phyloP scores from a whole-genome alignment of 2,888 invertebrate genomes.

The Gerris lacustris region DNA sequence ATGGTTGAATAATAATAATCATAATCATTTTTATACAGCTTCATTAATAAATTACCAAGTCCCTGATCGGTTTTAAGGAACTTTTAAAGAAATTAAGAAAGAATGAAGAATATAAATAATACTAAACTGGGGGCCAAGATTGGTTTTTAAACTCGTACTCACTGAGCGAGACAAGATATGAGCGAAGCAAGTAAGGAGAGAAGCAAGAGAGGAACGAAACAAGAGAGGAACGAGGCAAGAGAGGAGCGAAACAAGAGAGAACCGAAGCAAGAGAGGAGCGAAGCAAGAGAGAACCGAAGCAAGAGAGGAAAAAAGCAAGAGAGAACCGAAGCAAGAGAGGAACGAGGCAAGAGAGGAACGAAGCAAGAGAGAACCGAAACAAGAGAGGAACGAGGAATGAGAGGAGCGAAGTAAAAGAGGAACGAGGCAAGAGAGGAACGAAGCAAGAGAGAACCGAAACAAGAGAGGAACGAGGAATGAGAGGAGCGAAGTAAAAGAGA shows the following conservation, averaged over 20 bases:
- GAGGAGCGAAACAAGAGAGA: background rate
- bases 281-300: background rate
- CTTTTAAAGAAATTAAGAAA: no score
- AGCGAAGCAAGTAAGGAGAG: background rate
- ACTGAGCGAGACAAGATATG: background rate
- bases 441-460: background rate
- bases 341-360: background rate
- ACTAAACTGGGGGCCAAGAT: no score
- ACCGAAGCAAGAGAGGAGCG: background rate
- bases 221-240: background rate
- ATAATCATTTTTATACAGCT: no score
- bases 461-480: background rate
- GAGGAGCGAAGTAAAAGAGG: background rate
- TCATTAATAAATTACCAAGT: no score
- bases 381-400: background rate
- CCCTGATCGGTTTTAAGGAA: no score
- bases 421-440: background rate
- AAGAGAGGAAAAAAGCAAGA: background rate
- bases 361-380: background rate
- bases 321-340: background rate
- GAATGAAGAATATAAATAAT: no score
- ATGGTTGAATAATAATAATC: no score
- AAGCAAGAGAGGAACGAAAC: background rate
- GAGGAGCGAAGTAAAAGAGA: conserved; percentile 8
- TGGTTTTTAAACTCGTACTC: no score